Base-by-base conservation (phyloP, 2,888 invertebrate species). In the Miltochrista miniata region DNA sequence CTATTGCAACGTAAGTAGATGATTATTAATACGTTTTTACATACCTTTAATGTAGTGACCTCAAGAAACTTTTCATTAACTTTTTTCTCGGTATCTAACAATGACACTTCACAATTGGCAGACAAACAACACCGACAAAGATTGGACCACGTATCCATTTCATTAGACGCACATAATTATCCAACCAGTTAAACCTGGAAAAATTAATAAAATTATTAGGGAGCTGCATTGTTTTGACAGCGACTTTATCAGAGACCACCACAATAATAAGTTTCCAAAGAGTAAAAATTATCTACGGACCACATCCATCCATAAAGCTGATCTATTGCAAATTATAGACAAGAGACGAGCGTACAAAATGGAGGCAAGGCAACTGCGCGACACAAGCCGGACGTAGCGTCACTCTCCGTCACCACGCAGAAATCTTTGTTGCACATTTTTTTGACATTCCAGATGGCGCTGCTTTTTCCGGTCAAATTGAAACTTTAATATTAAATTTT, bases 271-370 rank as follows among this genome's bases (percentile, higher is more conserved):
- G 68, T 75, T 77, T 82, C 89, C 91, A 91, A 88, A 91, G 90
- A 91, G 88, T 83, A 88, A 85, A 85, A 86, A 88, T 90, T 89
- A 92, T 92, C 92, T 91, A 92, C 92, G 90, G 91, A 87, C 87
- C 89, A 80, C 85, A 83, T 78, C 85, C 90, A 90, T 89, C 85
- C 90, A 90, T 89, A 90, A 89, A 88, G 82, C 81, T 82, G 79
- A 85, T 85, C 89, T 89, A 90, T 87, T 82, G 79, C 51, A 83
- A 87, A 85, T 85, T 85, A 90, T 90, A 91, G 90, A 92, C 90
- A 90, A 89, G 82, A 84, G 81, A 84, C 76, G 74, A 76, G 74
- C 72, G 72, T 72, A 70, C 78, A 87, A 89, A 85, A 90, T 90
- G 89, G 90, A 85, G 82, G 76, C 72, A 61, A 65, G 54, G n/a